phyloP scores from a whole-genome alignment of 1,140 invertebrate species.

The Solenopsis fugax region DNA sequence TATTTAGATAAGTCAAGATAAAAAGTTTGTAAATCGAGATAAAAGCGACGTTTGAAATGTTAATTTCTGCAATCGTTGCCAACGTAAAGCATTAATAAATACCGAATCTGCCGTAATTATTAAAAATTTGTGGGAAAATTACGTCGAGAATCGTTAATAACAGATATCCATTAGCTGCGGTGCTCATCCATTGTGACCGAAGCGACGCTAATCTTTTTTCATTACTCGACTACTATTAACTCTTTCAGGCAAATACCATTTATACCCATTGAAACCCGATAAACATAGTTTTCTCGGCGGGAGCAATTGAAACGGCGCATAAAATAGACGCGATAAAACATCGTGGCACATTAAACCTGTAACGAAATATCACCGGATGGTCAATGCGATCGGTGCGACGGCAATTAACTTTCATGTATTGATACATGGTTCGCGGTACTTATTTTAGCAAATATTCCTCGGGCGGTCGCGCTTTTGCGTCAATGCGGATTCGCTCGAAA shows the following conservation, averaged over 20 bases:
- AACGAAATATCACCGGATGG: slow-evolving; percentile 59
- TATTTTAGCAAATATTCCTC: slow-evolving; percentile 65
- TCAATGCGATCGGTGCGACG: slow-evolving; percentile 44
- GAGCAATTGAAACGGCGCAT: not conserved
- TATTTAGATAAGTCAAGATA: slow-evolving; percentile 5
- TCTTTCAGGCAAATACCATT: slow-evolving; percentile 21
- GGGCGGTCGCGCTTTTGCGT: slow-evolving; percentile 39
- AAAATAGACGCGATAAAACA: slow-evolving; percentile 61
- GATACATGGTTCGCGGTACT: slow-evolving; percentile 51
- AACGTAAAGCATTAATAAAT: not conserved
- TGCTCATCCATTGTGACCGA: not conserved
- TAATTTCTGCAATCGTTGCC: slow-evolving; percentile 2
- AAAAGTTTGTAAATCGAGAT: not conserved
- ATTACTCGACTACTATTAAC: slow-evolving; percentile 8
- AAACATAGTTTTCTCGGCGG: slow-evolving; percentile 50
- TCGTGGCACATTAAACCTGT: slow-evolving; percentile 56
- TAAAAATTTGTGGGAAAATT: slow-evolving; percentile 5
- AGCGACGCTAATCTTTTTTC: slow-evolving; percentile 18
- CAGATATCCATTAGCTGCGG: not conserved
- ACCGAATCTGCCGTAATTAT: not conserved
- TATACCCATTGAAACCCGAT: slow-evolving; percentile 18
- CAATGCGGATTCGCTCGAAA: slow-evolving; percentile 22
- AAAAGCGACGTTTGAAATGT: not conserved
- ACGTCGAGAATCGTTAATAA: not conserved
- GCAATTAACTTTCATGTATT: slow-evolving; percentile 67